Evolutionary conservation across 2,113 vertebrate genomes (phyloP), one percentile per base, ranked within the genome.

Genomic region (Halichoeres trimaculatus): DNA sequence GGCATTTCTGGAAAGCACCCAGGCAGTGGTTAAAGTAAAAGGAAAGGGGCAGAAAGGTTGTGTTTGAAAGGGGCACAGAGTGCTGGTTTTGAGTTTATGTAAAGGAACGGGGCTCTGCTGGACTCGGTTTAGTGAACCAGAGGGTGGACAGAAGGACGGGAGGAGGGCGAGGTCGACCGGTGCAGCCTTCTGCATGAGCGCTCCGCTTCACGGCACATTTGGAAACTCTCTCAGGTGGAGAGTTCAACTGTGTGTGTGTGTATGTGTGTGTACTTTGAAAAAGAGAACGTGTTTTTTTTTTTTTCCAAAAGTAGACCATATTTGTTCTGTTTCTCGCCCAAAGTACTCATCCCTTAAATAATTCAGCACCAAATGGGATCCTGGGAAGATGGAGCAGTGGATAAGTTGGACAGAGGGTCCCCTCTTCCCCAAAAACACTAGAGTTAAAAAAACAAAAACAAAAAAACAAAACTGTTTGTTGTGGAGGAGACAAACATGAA

Each of bases 141-240:
- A 51, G 14, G 38, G 16, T 8, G 60, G 53, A 59, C 40, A 17
- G 63, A 1, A 26, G 45, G 52, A 45, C 1, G 54, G 59, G 50
- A 70, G 56, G 58, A 75, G 70, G 70, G 50, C 38, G 52, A 77
- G 65, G 80, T 62, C 53, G 7, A 55, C 16, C 16, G 38, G 41
- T 43, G 60, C 55, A 67, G 23, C 61, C 74, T 78, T 87, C 70
- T 69, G 83, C 87, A 81, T 87, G 85, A 87, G 74, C 43, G 74
- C 76, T 71, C 50, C 1, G 40, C 74, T 70, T 74, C 77, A 82
- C 59, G 78, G 65, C 76, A 54, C 77, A 70, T 82, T 79, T 41
- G 36, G 65, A 52, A 45, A 77, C n/a, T 36, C 66, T 62, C 47
- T 72, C 73, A 71, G 63, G 65, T 74, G 64, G 55, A 81, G 55